Evolutionary conservation across 53 echinoderm and acorn worm genomes (phyloP).

Genomic region (Actinopyga echinites): DNA sequence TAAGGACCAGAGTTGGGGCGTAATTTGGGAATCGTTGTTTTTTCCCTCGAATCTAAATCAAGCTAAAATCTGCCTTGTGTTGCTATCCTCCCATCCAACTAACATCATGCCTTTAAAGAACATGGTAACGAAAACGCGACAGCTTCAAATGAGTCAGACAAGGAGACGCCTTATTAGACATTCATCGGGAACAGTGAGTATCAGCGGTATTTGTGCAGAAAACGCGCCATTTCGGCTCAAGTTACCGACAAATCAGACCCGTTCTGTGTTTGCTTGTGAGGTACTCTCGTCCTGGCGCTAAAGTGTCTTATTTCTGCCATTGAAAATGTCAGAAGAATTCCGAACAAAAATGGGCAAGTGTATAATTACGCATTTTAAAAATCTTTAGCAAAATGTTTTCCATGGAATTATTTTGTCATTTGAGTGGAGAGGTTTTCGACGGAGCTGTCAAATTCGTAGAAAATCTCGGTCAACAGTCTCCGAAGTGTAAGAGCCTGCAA

Average conservation of each 20-base stretch:
- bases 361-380: constrained; percentile 40
- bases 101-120: constrained; percentile 19
- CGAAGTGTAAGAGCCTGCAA: constrained; percentile 2
- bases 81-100: constrained; percentile 12
- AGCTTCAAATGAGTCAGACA: constrained; percentile 28
- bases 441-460: constrained; percentile 13
- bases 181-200: constrained; percentile 38
- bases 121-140: constrained; percentile 28
- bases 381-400: constrained; percentile 38
- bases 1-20: constrained; percentile 34
- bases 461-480: constrained; percentile 33
- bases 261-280: constrained; percentile 36
- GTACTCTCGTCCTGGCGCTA: constrained; percentile 41
- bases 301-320: constrained; percentile 29
- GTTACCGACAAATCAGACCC: constrained; percentile 38
- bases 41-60: constrained; percentile 14
- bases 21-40: constrained; percentile 17
- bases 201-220: constrained; percentile 32
- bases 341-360: constrained; percentile 42
- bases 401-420: constrained; percentile 39
- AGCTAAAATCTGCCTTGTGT: not conserved
- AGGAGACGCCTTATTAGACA: constrained; percentile 37
- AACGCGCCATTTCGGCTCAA: constrained; percentile 11
- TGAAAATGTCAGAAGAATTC: constrained; percentile 35
- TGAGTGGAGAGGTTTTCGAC: constrained; percentile 40